Conservation (phyloP, 2,797 vertebrate species). For the Pangasius djambal region DNA sequence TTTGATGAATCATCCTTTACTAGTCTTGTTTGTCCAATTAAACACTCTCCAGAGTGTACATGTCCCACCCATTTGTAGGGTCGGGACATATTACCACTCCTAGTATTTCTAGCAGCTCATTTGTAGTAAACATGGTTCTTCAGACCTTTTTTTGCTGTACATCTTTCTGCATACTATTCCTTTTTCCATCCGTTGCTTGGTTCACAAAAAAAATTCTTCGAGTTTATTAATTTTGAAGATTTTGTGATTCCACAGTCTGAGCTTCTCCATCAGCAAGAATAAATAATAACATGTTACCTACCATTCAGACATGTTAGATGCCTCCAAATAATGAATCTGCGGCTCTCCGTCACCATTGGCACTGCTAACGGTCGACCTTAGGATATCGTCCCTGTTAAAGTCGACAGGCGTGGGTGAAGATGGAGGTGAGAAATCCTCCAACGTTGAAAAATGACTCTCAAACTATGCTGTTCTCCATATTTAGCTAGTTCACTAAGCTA, state of each 20-base stretch:
- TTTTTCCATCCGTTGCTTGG: not conserved
- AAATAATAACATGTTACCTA: not conserved
- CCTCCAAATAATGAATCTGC: not conserved
- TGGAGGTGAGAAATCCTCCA: not conserved
- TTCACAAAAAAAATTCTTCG: not conserved
- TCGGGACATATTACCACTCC: too few relatives aligned
- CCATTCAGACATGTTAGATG: not conserved
- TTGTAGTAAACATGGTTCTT: not conserved
- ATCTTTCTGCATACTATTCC: not conserved
- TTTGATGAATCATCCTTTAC: not conserved
- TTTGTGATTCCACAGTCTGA: not conserved
- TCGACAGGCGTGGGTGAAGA: not conserved
- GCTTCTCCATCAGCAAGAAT: not conserved
- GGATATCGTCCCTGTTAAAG: not conserved
- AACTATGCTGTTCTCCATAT: too few relatives aligned
- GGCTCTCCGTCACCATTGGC: not conserved
- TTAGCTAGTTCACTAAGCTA: not conserved
- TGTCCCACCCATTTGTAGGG: not conserved
- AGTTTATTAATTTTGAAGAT: not conserved
- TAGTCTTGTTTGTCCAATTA: not conserved
- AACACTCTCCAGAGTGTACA: not conserved
- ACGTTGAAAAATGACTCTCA: not conserved
- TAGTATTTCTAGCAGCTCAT: not conserved
- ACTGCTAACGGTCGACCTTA: not conserved
- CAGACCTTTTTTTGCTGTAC: not conserved